Conservation (phyloP, 2,113 vertebrate genomes). For the Ptychochromis oligacanthus region DNA sequence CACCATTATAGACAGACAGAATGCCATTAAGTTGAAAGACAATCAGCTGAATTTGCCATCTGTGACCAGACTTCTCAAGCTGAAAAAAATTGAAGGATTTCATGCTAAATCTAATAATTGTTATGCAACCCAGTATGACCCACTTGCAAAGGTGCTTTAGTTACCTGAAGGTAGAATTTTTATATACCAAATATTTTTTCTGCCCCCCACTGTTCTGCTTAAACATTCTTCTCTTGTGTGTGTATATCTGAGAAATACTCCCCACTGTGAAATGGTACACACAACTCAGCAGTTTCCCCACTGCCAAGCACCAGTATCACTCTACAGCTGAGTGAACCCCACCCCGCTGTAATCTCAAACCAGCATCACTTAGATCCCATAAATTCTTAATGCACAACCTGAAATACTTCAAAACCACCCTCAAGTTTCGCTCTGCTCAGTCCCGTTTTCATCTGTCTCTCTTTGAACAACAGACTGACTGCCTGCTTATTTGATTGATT, state of each 20-base stretch:
- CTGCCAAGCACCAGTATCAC: conserved; percentile 16
- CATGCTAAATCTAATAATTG: background rate
- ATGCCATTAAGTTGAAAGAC: background rate
- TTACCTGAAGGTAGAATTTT: background rate
- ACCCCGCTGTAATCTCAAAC: conserved; percentile 51
- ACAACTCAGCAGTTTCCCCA: background rate
- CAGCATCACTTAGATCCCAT: conserved; percentile 60
- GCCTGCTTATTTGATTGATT: conserved; percentile 19
- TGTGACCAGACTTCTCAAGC: background rate
- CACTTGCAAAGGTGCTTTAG: background rate
- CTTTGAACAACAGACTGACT: background rate
- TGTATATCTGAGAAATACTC: background rate
- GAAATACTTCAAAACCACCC: conserved; percentile 36
- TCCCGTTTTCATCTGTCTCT: conserved; percentile 8
- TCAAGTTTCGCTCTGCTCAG: background rate
- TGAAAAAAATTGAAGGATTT: background rate
- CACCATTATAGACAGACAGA: background rate
- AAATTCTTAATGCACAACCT: conserved; percentile 61
- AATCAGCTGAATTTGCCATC: background rate
- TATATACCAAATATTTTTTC: background rate
- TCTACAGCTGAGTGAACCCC: conserved; percentile 20
- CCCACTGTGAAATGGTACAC: conserved; percentile 21
- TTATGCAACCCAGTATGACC: background rate
- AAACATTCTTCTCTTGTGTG: background rate
- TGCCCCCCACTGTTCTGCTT: background rate